A percentile compares a stretch with the other conserved stretches of the same genome.
Evolutionary conservation across 1,140 invertebrate genomes (phyloP).

Genomic region (Potamilus streckersoni): DNA sequence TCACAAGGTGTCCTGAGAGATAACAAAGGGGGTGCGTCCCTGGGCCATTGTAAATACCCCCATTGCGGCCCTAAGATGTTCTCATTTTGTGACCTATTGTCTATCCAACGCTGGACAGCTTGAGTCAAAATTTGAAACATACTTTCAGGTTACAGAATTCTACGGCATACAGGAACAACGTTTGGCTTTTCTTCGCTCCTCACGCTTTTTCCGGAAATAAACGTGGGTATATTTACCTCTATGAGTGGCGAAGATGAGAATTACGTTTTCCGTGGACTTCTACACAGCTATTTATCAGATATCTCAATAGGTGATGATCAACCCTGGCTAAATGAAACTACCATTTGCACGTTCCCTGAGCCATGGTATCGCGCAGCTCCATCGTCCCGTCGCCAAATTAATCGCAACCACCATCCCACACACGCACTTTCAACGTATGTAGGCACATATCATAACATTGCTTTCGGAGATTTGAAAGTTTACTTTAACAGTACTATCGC

Average conservation of each 20-base stretch:
- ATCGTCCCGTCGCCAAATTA: neutral
- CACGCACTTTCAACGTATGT: slow-evolving; percentile 15
- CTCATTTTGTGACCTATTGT: too few relatives aligned
- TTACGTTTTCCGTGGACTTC: slow-evolving; percentile 23
- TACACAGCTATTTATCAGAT: slow-evolving; percentile 34
- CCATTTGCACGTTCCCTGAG: slow-evolving; percentile 39
- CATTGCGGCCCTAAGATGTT: too few relatives aligned
- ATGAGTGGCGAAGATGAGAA: slow-evolving; percentile 36
- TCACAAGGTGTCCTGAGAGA: too few relatives aligned
- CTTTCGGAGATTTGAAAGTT: slow-evolving; percentile 7
- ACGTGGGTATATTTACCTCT: slow-evolving; percentile 42
- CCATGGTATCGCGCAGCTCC: slow-evolving; percentile 30
- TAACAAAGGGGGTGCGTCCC: too few relatives aligned
- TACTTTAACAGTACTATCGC: slow-evolving; percentile 11
- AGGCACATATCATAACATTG: slow-evolving; percentile 22
- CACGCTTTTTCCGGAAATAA: slow-evolving; percentile 34
- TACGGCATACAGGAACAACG: slow-evolving; percentile 43
- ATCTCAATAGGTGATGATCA: slow-evolving; percentile 8
- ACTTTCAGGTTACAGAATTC: slow-evolving; percentile 31
- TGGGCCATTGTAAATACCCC: too few relatives aligned
- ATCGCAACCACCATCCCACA: neutral
- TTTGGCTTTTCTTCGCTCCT: slow-evolving; percentile 39
- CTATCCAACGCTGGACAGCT: too few relatives aligned
- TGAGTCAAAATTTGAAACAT: too few relatives aligned
- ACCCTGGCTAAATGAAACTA: slow-evolving; percentile 41